phyloP scores from a whole-genome alignment of 2,113 vertebrate genomes.

The Notothenia rossii region DNA sequence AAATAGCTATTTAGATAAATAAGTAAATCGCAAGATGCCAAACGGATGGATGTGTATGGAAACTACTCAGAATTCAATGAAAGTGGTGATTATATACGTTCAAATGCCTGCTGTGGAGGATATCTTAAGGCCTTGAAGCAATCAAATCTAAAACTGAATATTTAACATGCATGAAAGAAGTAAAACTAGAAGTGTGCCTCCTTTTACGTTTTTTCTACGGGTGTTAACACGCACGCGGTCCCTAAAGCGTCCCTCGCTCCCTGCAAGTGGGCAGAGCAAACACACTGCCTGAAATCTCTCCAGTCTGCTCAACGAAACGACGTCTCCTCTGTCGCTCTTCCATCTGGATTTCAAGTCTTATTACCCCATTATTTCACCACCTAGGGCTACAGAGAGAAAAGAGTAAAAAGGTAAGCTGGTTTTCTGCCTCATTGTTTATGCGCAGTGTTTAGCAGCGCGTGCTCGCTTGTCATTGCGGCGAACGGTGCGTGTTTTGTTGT shows the following conservation, averaged over 20 bases:
- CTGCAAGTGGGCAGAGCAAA: slow-evolving; percentile 60
- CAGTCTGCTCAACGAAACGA: slow-evolving; percentile 15
- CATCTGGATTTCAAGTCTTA: background rate
- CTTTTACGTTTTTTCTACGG: no score
- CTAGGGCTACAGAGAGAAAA: background rate
- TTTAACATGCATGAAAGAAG: no score
- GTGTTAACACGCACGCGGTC: slow-evolving; percentile 16
- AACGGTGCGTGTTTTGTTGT: slow-evolving; percentile 48
- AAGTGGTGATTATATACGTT: no score
- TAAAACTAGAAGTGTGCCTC: no score
- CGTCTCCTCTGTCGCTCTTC: background rate
- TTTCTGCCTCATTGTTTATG: background rate
- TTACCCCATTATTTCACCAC: background rate
- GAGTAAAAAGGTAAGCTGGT: slow-evolving; percentile 35
- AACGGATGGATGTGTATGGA: no score
- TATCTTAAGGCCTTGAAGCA: no score
- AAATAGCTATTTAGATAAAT: no score
- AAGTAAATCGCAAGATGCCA: no score
- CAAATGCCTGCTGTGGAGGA: no score
- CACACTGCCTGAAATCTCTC: slow-evolving; percentile 4
- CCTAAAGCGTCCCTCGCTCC: slow-evolving; percentile 5
- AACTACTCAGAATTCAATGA: no score
- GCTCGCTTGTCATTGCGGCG: slow-evolving; percentile 71
- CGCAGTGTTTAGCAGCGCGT: slow-evolving; percentile 49
- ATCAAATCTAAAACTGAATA: no score